Evolutionary conservation across 1,140 invertebrate genomes (phyloP).

Genomic region (Ceratoteleas bidentatus): DNA sequence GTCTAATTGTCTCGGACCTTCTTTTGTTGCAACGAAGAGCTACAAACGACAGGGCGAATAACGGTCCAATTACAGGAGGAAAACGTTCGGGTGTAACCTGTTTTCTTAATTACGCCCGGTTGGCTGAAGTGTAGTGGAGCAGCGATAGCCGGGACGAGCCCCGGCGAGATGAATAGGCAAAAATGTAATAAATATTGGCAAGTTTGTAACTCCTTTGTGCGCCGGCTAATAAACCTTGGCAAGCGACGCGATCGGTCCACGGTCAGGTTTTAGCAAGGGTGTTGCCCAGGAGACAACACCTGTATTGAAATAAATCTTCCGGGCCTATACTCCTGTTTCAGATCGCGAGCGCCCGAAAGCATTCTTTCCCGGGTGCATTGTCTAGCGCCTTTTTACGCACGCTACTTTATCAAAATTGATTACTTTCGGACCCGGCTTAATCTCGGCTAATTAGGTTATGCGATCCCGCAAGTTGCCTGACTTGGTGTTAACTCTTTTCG

Average conservation of each 20-base stretch:
- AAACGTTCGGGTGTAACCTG: neutral
- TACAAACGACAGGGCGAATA: too few relatives aligned
- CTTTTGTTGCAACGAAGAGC: too few relatives aligned
- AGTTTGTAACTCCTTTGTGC: conserved; percentile 29
- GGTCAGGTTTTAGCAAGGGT: conserved; percentile 62
- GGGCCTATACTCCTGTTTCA: conserved; percentile 40
- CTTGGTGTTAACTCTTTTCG: too few relatives aligned
- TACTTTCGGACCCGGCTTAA: neutral
- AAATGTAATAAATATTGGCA: conserved; percentile 16
- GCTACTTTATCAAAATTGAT: conserved; percentile 26
- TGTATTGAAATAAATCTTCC: conserved; percentile 63
- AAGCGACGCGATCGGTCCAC: conserved; percentile 54
- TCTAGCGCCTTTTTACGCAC: conserved; percentile 12
- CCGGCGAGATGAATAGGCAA: neutral
- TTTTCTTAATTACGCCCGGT: neutral
- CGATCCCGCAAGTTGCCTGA: too few relatives aligned
- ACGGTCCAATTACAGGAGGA: neutral
- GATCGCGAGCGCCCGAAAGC: conserved; percentile 30
- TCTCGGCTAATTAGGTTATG: too few relatives aligned
- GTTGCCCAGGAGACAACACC: conserved; percentile 73
- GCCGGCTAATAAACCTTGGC: conserved; percentile 31
- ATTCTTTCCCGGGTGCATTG: conserved; percentile 29
- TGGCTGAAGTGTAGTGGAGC: too few relatives aligned
- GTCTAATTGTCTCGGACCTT: too few relatives aligned
- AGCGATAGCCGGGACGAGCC: too few relatives aligned